Conservation (phyloP, 2,113 vertebrate species). For the Dinomys branickii region DNA sequence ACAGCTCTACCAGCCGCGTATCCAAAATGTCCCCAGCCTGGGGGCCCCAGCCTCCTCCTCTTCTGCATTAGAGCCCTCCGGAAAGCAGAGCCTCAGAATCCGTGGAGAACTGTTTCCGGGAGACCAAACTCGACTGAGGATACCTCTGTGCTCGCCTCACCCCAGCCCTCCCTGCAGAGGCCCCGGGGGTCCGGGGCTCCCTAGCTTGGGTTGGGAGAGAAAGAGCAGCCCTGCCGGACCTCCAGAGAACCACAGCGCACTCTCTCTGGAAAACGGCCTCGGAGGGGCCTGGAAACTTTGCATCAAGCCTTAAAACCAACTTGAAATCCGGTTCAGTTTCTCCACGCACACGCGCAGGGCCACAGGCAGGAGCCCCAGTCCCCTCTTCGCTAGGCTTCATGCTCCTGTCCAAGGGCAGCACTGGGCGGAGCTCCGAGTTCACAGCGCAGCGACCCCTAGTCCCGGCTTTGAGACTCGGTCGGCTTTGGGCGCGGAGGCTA, state of each 20-base stretch:
- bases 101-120: background rate
- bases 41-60: background rate
- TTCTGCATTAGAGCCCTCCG: rapidly evolving
- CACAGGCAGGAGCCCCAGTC: rapidly evolving
- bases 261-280: background rate
- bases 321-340: background rate
- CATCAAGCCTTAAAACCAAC: background rate
- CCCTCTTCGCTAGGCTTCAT: rapidly evolving
- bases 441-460: slow-evolving; percentile 86
- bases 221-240: rapidly evolving
- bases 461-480: slow-evolving; percentile 78
- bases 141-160: background rate
- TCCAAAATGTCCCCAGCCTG: no score
- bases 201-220: background rate
- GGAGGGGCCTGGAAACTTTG: background rate
- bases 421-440: slow-evolving; percentile 71
- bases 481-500: background rate
- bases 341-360: rapidly evolving
- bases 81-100: background rate
- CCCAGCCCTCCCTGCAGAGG: background rate
- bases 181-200: background rate
- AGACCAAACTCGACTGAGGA: background rate
- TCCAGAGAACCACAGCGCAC: rapidly evolving
- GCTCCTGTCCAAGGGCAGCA: background rate
- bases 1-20: background rate